These are phyloP conservation scores for Hymenochirus boettgeri DNA, from an alignment of 2,113 vertebrate species.

Conservation along the genomic window DNA sequence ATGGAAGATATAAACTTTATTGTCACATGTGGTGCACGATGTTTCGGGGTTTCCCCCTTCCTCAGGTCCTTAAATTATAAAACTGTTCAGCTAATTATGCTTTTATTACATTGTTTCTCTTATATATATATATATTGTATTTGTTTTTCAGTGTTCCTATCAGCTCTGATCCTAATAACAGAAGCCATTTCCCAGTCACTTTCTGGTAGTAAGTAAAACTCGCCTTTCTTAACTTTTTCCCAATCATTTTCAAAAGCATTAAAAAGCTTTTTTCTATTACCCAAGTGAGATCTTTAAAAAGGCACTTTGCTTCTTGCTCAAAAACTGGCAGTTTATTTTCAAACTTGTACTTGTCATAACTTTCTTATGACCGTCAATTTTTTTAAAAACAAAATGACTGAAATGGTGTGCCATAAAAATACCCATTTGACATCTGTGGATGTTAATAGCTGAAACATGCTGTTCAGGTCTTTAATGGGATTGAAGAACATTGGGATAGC, in stretches of 20 bases:
- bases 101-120: too few species aligned
- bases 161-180: too few species aligned
- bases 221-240: slow-evolving; percentile 11
- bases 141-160: too few species aligned
- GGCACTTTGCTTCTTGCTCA: slow-evolving; percentile 24
- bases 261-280: slow-evolving; percentile 33
- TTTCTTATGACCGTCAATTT: slow-evolving; percentile 34
- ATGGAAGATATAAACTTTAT: too few species aligned
- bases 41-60: too few species aligned
- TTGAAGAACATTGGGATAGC: slow-evolving; percentile 27
- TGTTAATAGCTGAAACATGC: slow-evolving; percentile 33
- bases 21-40: too few species aligned
- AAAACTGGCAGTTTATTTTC: slow-evolving; percentile 31
- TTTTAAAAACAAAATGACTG: slow-evolving; percentile 35
- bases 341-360: slow-evolving; percentile 29
- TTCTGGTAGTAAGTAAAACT: slow-evolving; percentile 7
- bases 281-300: slow-evolving; percentile 14
- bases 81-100: too few species aligned
- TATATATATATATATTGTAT: too few species aligned
- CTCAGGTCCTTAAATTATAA: too few species aligned
- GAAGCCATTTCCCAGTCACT: neutral
- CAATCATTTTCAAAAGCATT: slow-evolving; percentile 25
- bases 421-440: slow-evolving; percentile 37
- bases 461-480: slow-evolving; percentile 26
- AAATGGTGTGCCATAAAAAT: slow-evolving; percentile 40